Conservation (phyloP, 2,888 invertebrate genomes). For the Nomada fucata region DNA sequence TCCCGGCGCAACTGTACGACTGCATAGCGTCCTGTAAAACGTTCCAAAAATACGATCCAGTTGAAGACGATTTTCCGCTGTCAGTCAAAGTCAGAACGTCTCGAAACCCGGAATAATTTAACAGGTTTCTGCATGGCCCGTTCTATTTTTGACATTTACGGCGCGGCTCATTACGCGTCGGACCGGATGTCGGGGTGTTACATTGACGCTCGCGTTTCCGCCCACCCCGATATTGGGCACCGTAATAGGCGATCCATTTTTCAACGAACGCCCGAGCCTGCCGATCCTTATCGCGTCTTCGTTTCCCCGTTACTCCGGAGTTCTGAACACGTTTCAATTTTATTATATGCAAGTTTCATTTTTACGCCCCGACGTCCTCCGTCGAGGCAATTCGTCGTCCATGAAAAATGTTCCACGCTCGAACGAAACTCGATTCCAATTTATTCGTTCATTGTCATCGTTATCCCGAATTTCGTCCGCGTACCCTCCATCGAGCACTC, state of each 20-base stretch:
- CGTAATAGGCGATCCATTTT: constrained; percentile 10
- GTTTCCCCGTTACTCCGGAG: constrained; percentile 1
- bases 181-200: constrained; percentile 31
- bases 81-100: not conserved
- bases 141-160: constrained; percentile 68
- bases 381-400: not conserved
- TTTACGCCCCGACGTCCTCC: not conserved
- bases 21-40: not conserved
- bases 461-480: no score
- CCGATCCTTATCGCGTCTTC: constrained; percentile 6
- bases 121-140: constrained; percentile 15
- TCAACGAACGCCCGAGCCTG: not conserved
- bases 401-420: no score
- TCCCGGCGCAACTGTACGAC: not conserved
- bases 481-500: no score
- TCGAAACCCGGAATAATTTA: constrained; percentile 10
- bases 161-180: constrained; percentile 45
- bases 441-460: no score
- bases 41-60: not conserved
- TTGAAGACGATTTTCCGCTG: constrained; percentile 16
- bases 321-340: not conserved
- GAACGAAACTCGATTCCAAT: no score
- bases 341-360: not conserved
- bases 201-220: not conserved
- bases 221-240: not conserved